Base-by-base conservation (phyloP, 1,140 invertebrate species). In the Campoletis sonorensis region DNA sequence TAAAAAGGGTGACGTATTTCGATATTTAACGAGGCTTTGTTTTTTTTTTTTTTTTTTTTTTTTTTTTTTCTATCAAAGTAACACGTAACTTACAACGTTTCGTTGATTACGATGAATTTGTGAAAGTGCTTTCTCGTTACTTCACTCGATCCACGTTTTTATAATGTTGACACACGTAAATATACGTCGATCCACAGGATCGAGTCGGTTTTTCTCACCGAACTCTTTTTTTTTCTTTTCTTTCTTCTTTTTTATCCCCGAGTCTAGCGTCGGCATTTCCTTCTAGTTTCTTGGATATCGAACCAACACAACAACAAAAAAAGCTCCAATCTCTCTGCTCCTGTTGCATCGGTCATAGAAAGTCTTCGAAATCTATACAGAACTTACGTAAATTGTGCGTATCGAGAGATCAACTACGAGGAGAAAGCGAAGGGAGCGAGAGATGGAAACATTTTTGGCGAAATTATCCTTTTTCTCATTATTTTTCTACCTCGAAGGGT, bases 331-430 rank as follows among this genome's bases (percentile, higher is more conserved):
- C 61, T 64, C 61, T 70, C 11, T 4, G 21, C 16, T 70, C 70
- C 16, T 21, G 70, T 72, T 72, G 37, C 70, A 72, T 45, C 18
- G 40, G n/a, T 72, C 37, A 49, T 75, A 75, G 72, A 75, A 75
- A 75, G 72, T 30, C 23, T n/a, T 15, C 26, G 49, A 27, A 26
- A 4, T 30, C 5, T 54, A 49, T 23, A 27, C 10, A n/a, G n/a
- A n/a, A 54, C 72, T 75, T 75, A 75, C 72, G 26, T 75, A 75
- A 75, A 75, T 30, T 75, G 72, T 54, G 27, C 72, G 33, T 18
- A 27, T 51, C 16, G 72, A 27, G 26, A 75, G 67, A 70, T 70
- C 70, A 54, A 75, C 51, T 54, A 54, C 21, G 15, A 45, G 72
- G 72, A 54, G 72, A 75, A 75, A 75, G 72, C 54, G 45, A 75